Evolutionary conservation across 2,113 vertebrate species (phyloP).

Genomic region (Choloepus hoffmanni): DNA sequence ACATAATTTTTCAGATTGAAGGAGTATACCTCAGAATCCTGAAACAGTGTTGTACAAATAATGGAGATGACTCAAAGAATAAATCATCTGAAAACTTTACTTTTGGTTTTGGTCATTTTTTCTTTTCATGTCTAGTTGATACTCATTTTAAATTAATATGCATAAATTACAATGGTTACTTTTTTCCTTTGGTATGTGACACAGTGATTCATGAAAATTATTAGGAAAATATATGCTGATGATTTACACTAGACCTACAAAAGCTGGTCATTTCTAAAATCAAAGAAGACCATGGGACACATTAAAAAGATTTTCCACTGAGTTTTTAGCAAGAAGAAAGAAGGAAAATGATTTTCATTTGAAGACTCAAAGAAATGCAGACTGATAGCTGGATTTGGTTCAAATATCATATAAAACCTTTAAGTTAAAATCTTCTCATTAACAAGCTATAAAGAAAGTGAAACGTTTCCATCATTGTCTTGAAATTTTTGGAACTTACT

Average conservation of each 20-base stretch:
- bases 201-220: slow-evolving; percentile 73
- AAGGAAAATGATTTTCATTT: slow-evolving; percentile 81
- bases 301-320: slow-evolving; percentile 95
- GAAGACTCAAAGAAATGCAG: slow-evolving; percentile 72
- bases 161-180: background rate
- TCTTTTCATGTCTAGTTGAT: background rate
- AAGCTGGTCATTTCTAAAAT: slow-evolving; percentile 96
- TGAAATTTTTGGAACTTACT: slow-evolving; percentile 93
- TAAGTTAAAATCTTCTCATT: slow-evolving; percentile 67
- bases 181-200: slow-evolving; percentile 72
- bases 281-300: slow-evolving; percentile 95
- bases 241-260: slow-evolving; percentile 86
- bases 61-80: background rate
- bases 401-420: slow-evolving; percentile 66
- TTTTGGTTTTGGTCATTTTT: background rate
- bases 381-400: slow-evolving; percentile 68
- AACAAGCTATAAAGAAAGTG: slow-evolving; percentile 78
- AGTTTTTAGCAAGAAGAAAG: slow-evolving; percentile 90
- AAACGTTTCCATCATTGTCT: slow-evolving; percentile 74
- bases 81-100: background rate
- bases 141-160: slow-evolving; percentile 6
- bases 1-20: background rate
- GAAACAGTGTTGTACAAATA: background rate
- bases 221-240: slow-evolving; percentile 78
- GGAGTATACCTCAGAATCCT: background rate